phyloP scores from a whole-genome alignment of 2,113 vertebrate species.

The Burhinus oedicnemus region DNA sequence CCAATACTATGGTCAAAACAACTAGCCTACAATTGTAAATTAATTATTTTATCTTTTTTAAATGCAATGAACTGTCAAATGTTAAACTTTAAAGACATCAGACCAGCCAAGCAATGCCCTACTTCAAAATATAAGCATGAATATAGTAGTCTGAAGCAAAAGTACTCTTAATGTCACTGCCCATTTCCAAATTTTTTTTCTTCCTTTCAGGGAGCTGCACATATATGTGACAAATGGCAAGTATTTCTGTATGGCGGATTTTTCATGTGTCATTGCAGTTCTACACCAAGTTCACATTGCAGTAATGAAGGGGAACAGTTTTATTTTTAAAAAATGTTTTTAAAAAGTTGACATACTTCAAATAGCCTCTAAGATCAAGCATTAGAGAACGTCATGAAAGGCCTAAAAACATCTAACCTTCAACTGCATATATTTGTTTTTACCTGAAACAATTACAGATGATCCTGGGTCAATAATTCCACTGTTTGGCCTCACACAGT shows the following conservation, averaged over 20 bases:
- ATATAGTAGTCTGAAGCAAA: not conserved
- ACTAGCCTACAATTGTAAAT: not conserved
- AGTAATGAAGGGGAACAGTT: not conserved
- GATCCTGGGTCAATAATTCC: conserved; percentile 91
- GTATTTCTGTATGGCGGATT: not conserved
- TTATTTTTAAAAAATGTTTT: not conserved
- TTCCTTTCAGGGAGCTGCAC: not conserved
- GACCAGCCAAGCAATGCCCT: not conserved
- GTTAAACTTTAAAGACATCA: not conserved
- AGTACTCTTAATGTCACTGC: not conserved
- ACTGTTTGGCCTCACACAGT: conserved; percentile 98
- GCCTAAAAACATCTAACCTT: not conserved
- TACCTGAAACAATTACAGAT: conserved; percentile 91
- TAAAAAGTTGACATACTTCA: not conserved
- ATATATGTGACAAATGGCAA: not conserved
- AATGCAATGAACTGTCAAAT: not conserved
- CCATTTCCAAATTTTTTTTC: not conserved
- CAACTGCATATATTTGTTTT: not conserved
- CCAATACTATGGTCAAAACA: not conserved
- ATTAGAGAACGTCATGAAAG: not conserved
- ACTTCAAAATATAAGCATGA: not conserved
- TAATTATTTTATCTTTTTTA: not conserved
- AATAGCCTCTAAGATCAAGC: not conserved
- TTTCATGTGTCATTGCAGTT: not conserved
- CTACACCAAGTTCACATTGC: not conserved